Conservation (phyloP, 2,888 invertebrate species). For the Resseliella maxima region DNA sequence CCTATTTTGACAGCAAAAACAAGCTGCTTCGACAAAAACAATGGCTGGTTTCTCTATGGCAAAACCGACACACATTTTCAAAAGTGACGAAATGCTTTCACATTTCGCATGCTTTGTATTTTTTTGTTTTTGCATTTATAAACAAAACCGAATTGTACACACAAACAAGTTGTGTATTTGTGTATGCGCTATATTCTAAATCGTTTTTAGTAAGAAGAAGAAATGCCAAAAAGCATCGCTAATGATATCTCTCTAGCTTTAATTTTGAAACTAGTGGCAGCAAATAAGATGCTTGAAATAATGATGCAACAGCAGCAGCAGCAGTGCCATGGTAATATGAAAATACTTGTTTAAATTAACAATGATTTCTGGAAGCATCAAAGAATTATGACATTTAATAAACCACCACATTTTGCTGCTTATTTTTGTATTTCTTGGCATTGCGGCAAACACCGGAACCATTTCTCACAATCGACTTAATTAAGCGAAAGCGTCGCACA, state of each 20-base stretch:
- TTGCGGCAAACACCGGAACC: neutral
- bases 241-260: neutral
- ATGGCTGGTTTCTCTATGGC: neutral
- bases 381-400: conserved; percentile 44
- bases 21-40: neutral
- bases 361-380: neutral
- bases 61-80: neutral
- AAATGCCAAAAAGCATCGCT: too few relatives aligned
- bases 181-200: neutral
- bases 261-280: conserved; percentile 6
- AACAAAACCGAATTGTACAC: neutral
- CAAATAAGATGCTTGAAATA: neutral
- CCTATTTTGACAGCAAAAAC: neutral
- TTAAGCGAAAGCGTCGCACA: conserved; percentile 18
- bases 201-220: too few relatives aligned
- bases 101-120: neutral
- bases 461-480: neutral
- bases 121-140: neutral
- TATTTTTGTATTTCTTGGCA: neutral
- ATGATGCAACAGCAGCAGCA: neutral
- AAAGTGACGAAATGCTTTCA: neutral
- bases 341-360: neutral
- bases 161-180: neutral
- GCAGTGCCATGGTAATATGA: neutral
- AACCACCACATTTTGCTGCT: neutral